Percentiles rank a stretch among this genome's conserved stretches.
Conservation (phyloP, 2,888 invertebrate genomes). For the Ferrisia virgata region DNA sequence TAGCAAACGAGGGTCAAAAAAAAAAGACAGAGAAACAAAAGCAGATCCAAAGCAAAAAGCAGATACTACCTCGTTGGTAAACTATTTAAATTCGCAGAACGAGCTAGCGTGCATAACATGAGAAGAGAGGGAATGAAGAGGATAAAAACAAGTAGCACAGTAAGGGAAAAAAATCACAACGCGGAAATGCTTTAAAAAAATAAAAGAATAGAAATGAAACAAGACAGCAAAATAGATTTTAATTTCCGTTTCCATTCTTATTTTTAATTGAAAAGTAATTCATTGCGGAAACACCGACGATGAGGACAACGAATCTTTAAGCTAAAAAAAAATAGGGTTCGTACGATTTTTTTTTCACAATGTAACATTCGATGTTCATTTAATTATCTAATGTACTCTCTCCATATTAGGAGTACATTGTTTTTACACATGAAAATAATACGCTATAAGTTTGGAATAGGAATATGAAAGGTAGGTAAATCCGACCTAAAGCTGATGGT, state of each 20-base stretch:
- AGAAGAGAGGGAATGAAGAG: not conserved
- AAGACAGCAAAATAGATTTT: not conserved
- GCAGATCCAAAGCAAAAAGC: not conserved
- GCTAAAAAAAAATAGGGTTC: not conserved
- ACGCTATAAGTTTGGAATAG: no score
- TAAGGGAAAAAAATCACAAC: not conserved
- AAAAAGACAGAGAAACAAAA: not conserved
- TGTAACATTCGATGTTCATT: no score
- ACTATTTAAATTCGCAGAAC: not conserved
- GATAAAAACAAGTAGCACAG: no score
- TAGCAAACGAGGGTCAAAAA: not conserved
- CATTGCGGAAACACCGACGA: not conserved
- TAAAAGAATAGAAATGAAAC: conserved; percentile 1
- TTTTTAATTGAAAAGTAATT: not conserved
- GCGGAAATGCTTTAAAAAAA: not conserved
- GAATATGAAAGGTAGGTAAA: no score
- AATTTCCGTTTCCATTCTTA: not conserved
- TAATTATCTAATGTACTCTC: no score
- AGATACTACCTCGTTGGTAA: not conserved
- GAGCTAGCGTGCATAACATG: not conserved
- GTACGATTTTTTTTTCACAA: not conserved
- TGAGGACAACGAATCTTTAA: not conserved
- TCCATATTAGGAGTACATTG: no score
- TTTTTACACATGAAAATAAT: no score
- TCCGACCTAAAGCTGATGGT: no score